Conservation (phyloP, 2,113 vertebrate genomes). For the Trogon surrucura region DNA sequence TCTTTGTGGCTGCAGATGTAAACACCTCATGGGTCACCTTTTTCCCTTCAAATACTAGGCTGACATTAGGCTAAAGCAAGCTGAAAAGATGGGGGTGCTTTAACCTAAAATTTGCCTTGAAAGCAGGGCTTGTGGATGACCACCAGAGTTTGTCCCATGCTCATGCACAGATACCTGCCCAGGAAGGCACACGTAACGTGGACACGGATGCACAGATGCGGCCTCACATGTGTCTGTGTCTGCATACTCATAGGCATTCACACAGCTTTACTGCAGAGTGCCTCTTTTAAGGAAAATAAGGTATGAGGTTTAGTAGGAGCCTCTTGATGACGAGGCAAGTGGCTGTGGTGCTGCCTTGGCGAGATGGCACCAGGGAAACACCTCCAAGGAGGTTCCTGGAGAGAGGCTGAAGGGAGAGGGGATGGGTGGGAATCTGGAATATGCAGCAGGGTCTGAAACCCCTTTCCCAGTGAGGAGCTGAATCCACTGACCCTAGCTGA, state of each 20-base stretch:
- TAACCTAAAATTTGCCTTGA: not conserved
- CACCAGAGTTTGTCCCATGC: rapidly evolving
- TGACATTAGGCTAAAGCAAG: not conserved
- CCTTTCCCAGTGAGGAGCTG: rapidly evolving
- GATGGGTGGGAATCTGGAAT: rapidly evolving
- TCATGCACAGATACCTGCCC: not conserved
- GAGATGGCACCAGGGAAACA: not conserved
- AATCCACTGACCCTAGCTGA: rapidly evolving
- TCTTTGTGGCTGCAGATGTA: not conserved
- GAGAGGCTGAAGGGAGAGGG: not conserved
- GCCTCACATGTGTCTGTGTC: rapidly evolving
- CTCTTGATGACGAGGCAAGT: not conserved
- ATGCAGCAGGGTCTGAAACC: rapidly evolving
- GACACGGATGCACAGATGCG: rapidly evolving
- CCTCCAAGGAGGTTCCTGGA: rapidly evolving
- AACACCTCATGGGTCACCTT: rapidly evolving
- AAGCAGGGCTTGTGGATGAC: not conserved
- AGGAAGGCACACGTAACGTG: rapidly evolving
- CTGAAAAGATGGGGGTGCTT: not conserved
- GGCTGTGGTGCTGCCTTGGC: rapidly evolving
- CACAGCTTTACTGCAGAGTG: not conserved
- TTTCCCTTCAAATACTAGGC: not conserved
- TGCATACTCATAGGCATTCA: rapidly evolving
- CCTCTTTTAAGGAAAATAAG: not conserved
- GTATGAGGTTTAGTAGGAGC: not conserved